phyloP scores from a whole-genome alignment of 2,888 invertebrate species.

The Callinectes sapidus region DNA sequence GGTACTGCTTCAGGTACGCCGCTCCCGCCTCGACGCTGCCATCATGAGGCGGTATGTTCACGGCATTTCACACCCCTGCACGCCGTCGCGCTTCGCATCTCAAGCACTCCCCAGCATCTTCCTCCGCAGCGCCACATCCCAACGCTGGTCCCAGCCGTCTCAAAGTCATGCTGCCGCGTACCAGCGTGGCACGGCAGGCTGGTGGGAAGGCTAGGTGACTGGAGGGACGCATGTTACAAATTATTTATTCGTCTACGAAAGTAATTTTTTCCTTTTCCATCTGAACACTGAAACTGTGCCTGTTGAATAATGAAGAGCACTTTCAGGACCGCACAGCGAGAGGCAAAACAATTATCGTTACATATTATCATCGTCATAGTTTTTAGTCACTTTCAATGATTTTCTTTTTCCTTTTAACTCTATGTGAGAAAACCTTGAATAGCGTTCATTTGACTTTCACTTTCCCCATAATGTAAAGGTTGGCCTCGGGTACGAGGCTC shows the following conservation, averaged over 20 bases:
- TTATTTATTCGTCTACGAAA: neutral
- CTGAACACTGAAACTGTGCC: neutral
- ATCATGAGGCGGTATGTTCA: neutral
- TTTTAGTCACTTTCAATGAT: neutral
- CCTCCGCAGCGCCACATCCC: neutral
- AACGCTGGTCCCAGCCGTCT: neutral
- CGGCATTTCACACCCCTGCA: neutral
- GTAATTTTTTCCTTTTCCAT: neutral
- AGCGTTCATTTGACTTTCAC: neutral
- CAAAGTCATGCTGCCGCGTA: neutral
- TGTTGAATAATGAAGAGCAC: neutral
- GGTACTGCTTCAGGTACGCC: neutral
- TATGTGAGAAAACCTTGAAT: neutral
- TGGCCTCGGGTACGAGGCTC: neutral
- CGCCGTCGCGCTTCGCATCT: neutral
- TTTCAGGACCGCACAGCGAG: neutral
- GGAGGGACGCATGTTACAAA: neutral
- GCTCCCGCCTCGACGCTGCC: neutral
- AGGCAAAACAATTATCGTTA: neutral
- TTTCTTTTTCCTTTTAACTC: neutral
- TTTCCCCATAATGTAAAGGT: neutral
- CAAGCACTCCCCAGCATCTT: neutral
- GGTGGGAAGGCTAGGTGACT: neutral
- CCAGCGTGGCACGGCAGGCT: neutral
- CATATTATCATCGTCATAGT: neutral